Percentiles rank a stretch among this genome's conserved stretches.
Evolutionary conservation across 1,140 invertebrate species (phyloP).

Genomic region (Drosophila setifemur): DNA sequence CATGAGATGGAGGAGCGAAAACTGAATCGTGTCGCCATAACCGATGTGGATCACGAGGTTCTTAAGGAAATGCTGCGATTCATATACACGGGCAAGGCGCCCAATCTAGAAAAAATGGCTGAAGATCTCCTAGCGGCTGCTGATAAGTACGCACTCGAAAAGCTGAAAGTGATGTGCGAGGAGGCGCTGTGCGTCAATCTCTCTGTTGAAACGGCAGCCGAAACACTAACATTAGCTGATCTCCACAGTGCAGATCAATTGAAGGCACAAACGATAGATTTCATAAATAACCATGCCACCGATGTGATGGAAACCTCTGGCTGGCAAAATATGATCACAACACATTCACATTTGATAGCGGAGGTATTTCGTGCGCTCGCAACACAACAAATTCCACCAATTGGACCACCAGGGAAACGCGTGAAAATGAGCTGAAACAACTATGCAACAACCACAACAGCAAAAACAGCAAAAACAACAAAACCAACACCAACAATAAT

Average conservation of each 20-base stretch:
- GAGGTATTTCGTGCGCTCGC: slow-evolving; percentile 98
- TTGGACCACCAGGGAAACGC: slow-evolving; percentile 97
- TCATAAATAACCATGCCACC: slow-evolving; percentile 99
- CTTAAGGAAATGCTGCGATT: slow-evolving; percentile 98
- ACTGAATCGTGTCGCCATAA: slow-evolving; percentile 98
- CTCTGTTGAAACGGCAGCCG: slow-evolving; percentile 97
- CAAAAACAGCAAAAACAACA: slow-evolving; percentile 33
- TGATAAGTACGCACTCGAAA: slow-evolving; percentile 98
- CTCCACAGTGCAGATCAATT: slow-evolving; percentile 99
- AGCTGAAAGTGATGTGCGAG: slow-evolving; percentile 99
- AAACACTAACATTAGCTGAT: slow-evolving; percentile 98
- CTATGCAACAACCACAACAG: slow-evolving; percentile 39
- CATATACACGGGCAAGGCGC: slow-evolving; percentile 98
- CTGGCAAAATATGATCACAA: slow-evolving; percentile 98
- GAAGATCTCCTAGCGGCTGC: slow-evolving; percentile 98
- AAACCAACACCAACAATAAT: too few relatives aligned
- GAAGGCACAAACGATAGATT: slow-evolving; percentile 99
- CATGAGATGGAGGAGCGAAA: slow-evolving; percentile 99
- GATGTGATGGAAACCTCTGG: slow-evolving; percentile 99
- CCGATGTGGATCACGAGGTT: slow-evolving; percentile 98
- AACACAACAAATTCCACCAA: slow-evolving; percentile 98
- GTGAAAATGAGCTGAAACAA: slow-evolving; percentile 87
- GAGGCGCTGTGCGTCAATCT: slow-evolving; percentile 97
- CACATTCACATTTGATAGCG: slow-evolving; percentile 98
- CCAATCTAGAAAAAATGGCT: slow-evolving; percentile 98